phyloP scores from a whole-genome alignment of 2,888 invertebrate species.

The Argyresthia goedartella region DNA sequence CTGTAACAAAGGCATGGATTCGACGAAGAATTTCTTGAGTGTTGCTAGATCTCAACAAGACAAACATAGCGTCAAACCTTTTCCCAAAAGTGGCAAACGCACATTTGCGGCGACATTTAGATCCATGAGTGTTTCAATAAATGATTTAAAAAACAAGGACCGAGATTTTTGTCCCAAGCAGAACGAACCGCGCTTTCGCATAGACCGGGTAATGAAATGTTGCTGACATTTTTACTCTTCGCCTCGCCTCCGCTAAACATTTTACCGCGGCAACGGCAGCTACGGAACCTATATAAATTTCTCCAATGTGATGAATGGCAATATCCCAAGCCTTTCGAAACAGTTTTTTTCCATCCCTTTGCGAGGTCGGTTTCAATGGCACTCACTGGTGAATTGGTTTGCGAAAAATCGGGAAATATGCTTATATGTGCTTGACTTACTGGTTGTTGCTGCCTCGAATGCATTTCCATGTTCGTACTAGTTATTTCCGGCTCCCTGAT shows the following conservation, averaged over 20 bases:
- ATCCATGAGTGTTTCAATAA: too few relatives aligned
- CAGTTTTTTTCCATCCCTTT: constrained; percentile 5
- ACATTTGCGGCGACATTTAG: too few relatives aligned
- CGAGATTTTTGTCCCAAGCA: neutral
- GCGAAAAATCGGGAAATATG: neutral
- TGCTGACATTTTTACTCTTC: constrained; percentile 12
- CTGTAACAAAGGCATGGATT: too few relatives aligned
- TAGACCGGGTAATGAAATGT: constrained; percentile 11
- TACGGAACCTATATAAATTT: constrained; percentile 11
- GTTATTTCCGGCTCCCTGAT: neutral
- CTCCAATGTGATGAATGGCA: constrained; percentile 11
- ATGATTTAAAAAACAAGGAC: neutral
- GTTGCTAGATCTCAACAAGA: too few relatives aligned
- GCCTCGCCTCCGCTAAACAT: constrained; percentile 12
- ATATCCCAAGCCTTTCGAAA: constrained; percentile 6
- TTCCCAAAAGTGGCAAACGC: too few relatives aligned
- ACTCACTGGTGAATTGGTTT: constrained; percentile 2
- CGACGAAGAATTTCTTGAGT: too few relatives aligned
- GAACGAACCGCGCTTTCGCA: neutral
- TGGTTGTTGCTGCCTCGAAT: neutral
- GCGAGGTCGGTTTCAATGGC: constrained; percentile 8
- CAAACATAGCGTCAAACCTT: too few relatives aligned
- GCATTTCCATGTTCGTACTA: neutral
- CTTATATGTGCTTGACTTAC: neutral
- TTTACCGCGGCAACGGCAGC: constrained; percentile 10